Percentiles rank a stretch among this genome's conserved stretches.
Conservation (phyloP, 1,140 invertebrate species). For the Lineus longissimus region DNA sequence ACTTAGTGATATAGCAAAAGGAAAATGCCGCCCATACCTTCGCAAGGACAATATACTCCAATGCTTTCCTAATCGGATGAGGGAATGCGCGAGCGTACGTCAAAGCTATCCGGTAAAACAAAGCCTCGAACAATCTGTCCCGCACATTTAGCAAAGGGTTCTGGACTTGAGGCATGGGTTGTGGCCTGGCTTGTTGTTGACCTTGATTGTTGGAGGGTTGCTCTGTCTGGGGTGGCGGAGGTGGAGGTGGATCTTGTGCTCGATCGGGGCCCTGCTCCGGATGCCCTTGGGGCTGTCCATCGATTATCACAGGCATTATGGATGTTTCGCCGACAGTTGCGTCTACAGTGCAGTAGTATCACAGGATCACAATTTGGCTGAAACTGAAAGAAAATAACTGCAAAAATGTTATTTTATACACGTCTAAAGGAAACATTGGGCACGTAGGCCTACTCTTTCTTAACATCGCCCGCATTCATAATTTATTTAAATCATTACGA, state of each 20-base stretch:
- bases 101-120: conserved; percentile 87
- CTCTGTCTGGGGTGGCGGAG: neutral
- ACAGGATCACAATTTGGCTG: neutral
- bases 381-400: neutral
- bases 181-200: conserved; percentile 14
- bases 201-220: neutral
- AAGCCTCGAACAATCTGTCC: conserved; percentile 90
- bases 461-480: too few relatives aligned
- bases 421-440: too few relatives aligned
- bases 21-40: conserved; percentile 68
- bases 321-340: too few relatives aligned
- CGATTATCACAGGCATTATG: conserved; percentile 8
- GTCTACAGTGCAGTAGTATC: neutral
- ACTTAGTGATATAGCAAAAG: conserved; percentile 1
- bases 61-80: conserved; percentile 74
- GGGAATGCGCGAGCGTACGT: conserved; percentile 87
- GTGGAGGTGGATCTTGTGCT: too few relatives aligned
- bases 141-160: conserved; percentile 62
- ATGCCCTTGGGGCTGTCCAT: neutral
- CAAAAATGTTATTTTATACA: neutral
- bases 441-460: too few relatives aligned
- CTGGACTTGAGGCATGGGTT: conserved; percentile 11
- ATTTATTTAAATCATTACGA: too few relatives aligned
- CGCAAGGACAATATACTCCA: conserved; percentile 86
- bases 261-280: too few relatives aligned